Base-by-base conservation (phyloP, 2,888 invertebrate genomes). In the Pterobdella sp. region DNA sequence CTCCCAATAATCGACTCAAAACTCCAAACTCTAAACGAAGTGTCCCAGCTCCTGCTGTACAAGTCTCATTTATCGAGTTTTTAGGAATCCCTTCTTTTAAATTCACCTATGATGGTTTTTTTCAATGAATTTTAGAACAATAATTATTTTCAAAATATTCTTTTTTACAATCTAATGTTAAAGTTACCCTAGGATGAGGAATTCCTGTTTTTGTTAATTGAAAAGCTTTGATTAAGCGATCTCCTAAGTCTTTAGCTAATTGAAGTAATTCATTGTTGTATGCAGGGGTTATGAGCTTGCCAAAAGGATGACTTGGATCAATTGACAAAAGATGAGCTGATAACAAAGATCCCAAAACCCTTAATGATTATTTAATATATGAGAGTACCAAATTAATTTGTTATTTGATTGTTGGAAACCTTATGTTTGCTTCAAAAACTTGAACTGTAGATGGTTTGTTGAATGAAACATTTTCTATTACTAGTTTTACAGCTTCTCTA, bases 341-440 rank as follows among this genome's bases (percentile, higher is more conserved):
- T 66, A 88, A 80, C 37, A 88, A 81, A 14, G 86, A 86, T 67
- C 88, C 88, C 52, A 88, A 80, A 29, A 88, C 82, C 77, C 88
- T 86, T 78, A 36, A 76, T 0, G 32, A 68, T 68, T 14, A 3
- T 22, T 69, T 32, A 52, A 56, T 70, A 10, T 35, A 34, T 72
- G 1, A 64, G 29, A 64, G 64, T 31, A 64, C 7, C n/a, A 64
- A 64, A 64, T 14, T 14, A 7, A 10, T 31, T 31, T 31, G 7
- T 64, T 64, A 14, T 68, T 36, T 18, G 2, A 68, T 7, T 68
- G 7, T 68, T 42, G 35, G 26, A 36, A 68, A 87, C 87, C 87
- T 84, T 69, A 88, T 88, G 69, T 87, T 88, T 0, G 87, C 87
- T 82, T 88, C 88, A 83, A 88, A 88, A 2, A 88, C 88, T 81